A percentile compares a stretch with the other conserved stretches of the same genome.
These are phyloP conservation scores for Pavo muticus DNA, from an alignment of 2,113 vertebrate species.

Conservation along the genomic window DNA sequence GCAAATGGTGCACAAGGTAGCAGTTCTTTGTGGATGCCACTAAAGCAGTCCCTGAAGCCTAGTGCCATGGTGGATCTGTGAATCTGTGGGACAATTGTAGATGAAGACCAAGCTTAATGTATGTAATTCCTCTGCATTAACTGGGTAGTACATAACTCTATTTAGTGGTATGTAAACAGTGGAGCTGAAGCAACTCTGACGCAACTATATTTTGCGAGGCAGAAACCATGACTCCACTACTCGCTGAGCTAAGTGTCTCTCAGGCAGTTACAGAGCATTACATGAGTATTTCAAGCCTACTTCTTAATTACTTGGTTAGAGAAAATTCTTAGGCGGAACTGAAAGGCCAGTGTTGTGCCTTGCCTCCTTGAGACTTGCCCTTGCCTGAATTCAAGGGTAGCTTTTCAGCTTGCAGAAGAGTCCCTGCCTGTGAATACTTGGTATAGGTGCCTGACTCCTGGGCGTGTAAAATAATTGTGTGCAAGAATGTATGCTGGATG, in stretches of 20 bases:
- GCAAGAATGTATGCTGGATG: background rate
- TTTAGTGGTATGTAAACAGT: conserved; percentile 45
- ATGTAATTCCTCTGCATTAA: background rate
- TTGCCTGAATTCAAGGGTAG: background rate
- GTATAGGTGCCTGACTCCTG: background rate
- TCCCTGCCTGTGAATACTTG: background rate
- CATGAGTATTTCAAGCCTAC: background rate
- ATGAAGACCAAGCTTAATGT: background rate
- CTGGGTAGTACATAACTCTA: conserved; percentile 15
- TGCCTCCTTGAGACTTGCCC: background rate
- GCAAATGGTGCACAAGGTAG: background rate
- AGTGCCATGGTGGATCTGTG: background rate
- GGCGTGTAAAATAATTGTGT: background rate
- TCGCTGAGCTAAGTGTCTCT: conserved; percentile 28
- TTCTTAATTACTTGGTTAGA: background rate
- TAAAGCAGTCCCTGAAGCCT: background rate
- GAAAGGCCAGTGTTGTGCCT: background rate
- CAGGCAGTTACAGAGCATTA: conserved; percentile 1
- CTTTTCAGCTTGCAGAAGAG: background rate
- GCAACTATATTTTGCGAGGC: conserved; percentile 48
- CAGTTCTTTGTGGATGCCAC: background rate
- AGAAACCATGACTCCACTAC: conserved; percentile 14
- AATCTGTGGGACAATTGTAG: background rate
- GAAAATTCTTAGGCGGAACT: background rate
- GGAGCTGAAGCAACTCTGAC: conserved; percentile 22